Evolutionary conservation across 2,113 vertebrate genomes (phyloP).

Genomic region (Herpetotheres cachinnans): DNA sequence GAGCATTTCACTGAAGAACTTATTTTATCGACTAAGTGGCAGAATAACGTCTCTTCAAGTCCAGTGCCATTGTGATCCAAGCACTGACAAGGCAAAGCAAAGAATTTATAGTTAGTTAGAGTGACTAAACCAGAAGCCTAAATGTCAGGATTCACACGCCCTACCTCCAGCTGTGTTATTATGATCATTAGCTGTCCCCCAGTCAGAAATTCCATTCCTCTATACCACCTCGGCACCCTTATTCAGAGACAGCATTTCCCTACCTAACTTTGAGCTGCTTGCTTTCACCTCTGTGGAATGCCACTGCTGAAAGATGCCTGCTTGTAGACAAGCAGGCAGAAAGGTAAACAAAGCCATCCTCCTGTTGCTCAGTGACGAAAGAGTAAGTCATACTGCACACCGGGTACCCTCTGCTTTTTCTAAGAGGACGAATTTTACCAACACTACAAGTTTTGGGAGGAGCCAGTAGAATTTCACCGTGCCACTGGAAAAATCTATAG

Average conservation of each 20-base stretch:
- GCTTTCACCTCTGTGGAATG: neutral
- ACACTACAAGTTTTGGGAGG: neutral
- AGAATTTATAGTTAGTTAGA: neutral
- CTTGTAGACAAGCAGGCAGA: neutral
- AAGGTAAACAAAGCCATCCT: neutral
- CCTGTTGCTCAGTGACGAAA: neutral
- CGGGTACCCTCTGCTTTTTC: neutral
- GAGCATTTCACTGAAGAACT: neutral
- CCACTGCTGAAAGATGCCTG: accelerated
- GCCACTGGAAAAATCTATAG: neutral
- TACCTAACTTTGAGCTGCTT: neutral
- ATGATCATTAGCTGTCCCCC: neutral
- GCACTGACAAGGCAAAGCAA: neutral
- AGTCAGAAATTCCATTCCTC: neutral
- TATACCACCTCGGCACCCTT: accelerated
- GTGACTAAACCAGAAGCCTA: neutral
- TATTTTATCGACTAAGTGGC: neutral
- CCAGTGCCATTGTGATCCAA: neutral
- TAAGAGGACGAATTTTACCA: neutral
- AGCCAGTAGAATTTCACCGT: neutral
- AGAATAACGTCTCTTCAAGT: neutral
- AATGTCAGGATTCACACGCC: neutral
- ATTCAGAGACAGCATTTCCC: neutral
- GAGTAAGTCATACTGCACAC: accelerated
- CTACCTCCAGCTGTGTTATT: neutral